A percentile compares a stretch with the other conserved stretches of the same genome.
These are phyloP conservation scores for Nowickia ferox DNA, from an alignment of 2,888 invertebrate genomes.

Conservation along the genomic window DNA sequence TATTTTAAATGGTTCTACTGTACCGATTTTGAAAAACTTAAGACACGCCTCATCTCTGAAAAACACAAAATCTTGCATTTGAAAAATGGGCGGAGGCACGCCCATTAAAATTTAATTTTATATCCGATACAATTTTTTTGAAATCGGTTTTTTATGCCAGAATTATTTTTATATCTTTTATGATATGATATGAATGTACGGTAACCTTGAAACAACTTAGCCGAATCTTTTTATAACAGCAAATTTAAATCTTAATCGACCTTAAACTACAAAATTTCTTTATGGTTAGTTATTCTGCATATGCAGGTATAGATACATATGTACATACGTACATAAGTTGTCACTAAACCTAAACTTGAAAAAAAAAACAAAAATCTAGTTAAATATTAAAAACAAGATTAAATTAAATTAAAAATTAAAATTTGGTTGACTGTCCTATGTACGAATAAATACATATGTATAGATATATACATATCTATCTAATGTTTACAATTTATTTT, in stretches of 20 bases:
- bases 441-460: neutral
- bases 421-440: neutral
- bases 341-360: slow-evolving; percentile 8
- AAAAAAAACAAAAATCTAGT: slow-evolving; percentile 21
- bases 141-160: no score
- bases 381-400: slow-evolving; percentile 30
- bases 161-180: neutral
- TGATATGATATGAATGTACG: neutral
- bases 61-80: no score
- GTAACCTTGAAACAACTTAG: slow-evolving; percentile 16
- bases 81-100: no score
- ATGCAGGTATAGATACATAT: neutral
- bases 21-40: no score
- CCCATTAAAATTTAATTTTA: no score
- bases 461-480: neutral
- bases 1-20: no score
- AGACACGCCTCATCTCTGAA: no score
- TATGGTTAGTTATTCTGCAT: neutral
- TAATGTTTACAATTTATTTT: slow-evolving; percentile 36
- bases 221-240: neutral
- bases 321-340: neutral
- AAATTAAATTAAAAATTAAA: no score
- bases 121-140: no score
- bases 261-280: slow-evolving; percentile 45
- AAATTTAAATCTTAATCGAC: slow-evolving; percentile 42